Evolutionary conservation across 2,888 invertebrate species (phyloP).

Genomic region (Eupithecia exiguata): DNA sequence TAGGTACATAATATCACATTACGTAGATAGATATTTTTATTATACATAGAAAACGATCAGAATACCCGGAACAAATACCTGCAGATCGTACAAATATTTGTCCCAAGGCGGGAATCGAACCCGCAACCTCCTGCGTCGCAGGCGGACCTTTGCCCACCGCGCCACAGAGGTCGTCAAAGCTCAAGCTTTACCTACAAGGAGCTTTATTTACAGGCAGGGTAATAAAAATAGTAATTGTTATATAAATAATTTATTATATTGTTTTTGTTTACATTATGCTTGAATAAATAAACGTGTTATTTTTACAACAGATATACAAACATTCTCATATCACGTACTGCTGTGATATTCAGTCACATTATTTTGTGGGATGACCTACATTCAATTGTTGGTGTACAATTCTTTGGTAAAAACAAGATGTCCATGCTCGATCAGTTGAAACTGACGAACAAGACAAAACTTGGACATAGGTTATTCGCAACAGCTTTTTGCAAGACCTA

Average conservation of each 20-base stretch:
- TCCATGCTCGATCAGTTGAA: background rate
- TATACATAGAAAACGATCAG: no score
- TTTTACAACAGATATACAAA: constrained; percentile 21
- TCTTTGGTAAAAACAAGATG: background rate
- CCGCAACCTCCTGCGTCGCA: no score
- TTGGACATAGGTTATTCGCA: background rate
- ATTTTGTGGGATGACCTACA: constrained; percentile 30
- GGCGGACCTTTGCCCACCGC: no score
- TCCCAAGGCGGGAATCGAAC: no score
- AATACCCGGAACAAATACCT: no score
- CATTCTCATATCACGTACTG: constrained; percentile 27
- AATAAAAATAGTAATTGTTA: constrained; percentile 22
- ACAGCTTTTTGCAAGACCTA: background rate
- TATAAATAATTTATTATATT: constrained; percentile 33
- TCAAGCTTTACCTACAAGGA: background rate
- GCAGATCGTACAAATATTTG: no score
- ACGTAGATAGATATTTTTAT: no score
- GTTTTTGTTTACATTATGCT: constrained; percentile 30
- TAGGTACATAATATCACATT: no score
- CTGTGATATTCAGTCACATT: constrained; percentile 28
- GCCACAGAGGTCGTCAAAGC: no score
- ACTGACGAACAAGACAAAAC: background rate
- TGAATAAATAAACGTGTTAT: constrained; percentile 26
- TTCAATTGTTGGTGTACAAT: constrained; percentile 15
- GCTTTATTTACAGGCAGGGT: background rate